Percentiles rank a stretch among this genome's conserved stretches.
Evolutionary conservation across 2,888 invertebrate genomes (phyloP).

Genomic region (Blastobasis adustella): DNA sequence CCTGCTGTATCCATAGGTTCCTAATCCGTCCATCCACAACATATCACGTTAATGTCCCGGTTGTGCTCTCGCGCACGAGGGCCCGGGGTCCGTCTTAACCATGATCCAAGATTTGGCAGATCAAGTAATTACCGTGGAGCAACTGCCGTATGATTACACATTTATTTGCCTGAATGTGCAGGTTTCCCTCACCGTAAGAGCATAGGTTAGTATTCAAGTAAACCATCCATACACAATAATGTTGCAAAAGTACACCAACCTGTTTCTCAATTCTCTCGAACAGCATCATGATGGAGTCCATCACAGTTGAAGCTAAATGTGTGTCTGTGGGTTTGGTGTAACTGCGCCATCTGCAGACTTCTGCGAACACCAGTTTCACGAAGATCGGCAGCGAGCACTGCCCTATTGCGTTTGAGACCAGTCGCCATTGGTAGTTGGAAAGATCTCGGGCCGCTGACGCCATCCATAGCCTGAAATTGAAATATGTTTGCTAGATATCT

Average conservation of each 20-base stretch:
- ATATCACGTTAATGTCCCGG: no score
- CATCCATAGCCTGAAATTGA: conserved; percentile 88
- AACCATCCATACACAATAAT: no score
- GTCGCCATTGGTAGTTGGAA: conserved; percentile 94
- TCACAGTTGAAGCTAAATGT: conserved; percentile 93
- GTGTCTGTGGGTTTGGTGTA: conserved; percentile 96
- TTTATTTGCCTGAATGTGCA: no score
- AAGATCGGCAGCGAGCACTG: conserved; percentile 97
- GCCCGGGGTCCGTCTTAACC: no score
- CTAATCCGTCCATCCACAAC: no score
- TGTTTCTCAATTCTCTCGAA: conserved; percentile 97
- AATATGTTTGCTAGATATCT: conserved; percentile 81
- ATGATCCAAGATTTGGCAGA: no score
- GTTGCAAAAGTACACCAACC: conserved; percentile 41
- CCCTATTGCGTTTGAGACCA: conserved; percentile 94
- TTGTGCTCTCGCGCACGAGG: no score
- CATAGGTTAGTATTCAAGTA: no score
- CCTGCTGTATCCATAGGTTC: no score
- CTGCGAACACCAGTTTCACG: conserved; percentile 97
- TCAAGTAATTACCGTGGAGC: no score
- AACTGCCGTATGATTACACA: no score
- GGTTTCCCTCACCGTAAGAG: no score
- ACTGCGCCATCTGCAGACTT: conserved; percentile 97
- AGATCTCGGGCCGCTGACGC: conserved; percentile 90
- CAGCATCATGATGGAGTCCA: conserved; percentile 98